phyloP scores from a whole-genome alignment of 2,113 vertebrate genomes.

The Centropus unirufus region DNA sequence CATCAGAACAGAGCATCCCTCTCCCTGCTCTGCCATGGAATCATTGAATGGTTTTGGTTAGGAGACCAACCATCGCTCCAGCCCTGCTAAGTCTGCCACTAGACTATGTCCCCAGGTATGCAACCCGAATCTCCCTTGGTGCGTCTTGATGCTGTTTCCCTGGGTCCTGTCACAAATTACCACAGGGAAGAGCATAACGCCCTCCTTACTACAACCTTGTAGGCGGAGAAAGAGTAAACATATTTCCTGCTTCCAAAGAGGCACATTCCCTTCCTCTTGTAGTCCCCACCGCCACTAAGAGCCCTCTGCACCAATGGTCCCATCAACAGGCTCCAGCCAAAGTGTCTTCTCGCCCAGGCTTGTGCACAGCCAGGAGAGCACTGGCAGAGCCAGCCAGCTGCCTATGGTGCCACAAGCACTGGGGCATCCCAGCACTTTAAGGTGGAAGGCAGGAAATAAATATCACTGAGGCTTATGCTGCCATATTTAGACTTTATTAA shows the following conservation, averaged over 20 bases:
- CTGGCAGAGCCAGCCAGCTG: background rate
- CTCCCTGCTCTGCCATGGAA: background rate
- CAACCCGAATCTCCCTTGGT: too few relatives aligned
- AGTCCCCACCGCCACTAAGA: background rate
- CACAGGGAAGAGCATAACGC: too few relatives aligned
- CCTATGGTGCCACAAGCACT: background rate
- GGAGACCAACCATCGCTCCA: too few relatives aligned
- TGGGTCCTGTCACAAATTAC: too few relatives aligned
- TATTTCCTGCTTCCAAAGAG: background rate
- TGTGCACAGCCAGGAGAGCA: too few relatives aligned
- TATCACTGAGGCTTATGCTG: background rate
- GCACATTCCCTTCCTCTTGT: background rate
- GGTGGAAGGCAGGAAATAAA: background rate
- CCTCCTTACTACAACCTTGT: too few relatives aligned
- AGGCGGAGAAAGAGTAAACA: background rate
- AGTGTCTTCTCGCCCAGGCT: too few relatives aligned
- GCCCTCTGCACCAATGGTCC: background rate
- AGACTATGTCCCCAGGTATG: too few relatives aligned
- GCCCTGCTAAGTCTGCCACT: too few relatives aligned
- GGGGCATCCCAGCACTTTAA: background rate
- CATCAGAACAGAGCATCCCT: background rate
- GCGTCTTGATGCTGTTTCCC: too few relatives aligned
- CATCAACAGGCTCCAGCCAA: background rate
- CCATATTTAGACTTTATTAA: background rate
- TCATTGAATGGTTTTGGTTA: too few relatives aligned